Base-by-base conservation (phyloP, 2,113 vertebrate genomes). In the Chaetodon trifascialis region DNA sequence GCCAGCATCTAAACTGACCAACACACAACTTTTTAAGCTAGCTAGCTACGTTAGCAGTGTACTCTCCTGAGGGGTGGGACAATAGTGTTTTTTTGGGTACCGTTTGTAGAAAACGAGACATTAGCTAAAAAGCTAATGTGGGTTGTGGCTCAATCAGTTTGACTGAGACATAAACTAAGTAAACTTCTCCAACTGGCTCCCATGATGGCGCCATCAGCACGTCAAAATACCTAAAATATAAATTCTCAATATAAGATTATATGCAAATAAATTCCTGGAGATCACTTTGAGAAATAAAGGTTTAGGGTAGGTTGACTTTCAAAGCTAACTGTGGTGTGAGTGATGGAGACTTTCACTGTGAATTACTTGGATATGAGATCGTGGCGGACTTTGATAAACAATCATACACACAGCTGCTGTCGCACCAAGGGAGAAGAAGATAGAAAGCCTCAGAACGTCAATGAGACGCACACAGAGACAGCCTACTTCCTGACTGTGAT, bases 401-500 rank as follows among this genome's bases (percentile, higher is more conserved):
- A 59, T 56, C 36, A 56, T 21, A 56, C 55, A 63, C 38, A 55
- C 58, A 54, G 4, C 21, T 17, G 58, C n/a, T 59, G 44, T 68
- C 44, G 69, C 23, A 79, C 16, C 46, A 40, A 56, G 12, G 55
- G 60, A 67, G 30, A 49, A 38, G 70, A 44, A 44, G 72, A 80
- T 77, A 34, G 56, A 72, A 60, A 76, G 66, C 49, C 55, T 76
- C 62, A 72, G 66, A 84, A 71, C 83, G 80, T 85, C 83, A 79
- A 75, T 72, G 83, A 85, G 62, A 68, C 73, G 69, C 54, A 66
- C 66, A 86, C 60, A 66, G 80, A 74, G 69, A 70, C 63, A 73
- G 79, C 86, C 87, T 89, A 86, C 88, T 89, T 91, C 81, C 83
- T 78, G 82, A 44, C 85, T 84, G 80, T 83, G 83, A 88, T 86